Evolutionary conservation across 2,888 invertebrate species (phyloP).

Genomic region (Camponotus fellah): DNA sequence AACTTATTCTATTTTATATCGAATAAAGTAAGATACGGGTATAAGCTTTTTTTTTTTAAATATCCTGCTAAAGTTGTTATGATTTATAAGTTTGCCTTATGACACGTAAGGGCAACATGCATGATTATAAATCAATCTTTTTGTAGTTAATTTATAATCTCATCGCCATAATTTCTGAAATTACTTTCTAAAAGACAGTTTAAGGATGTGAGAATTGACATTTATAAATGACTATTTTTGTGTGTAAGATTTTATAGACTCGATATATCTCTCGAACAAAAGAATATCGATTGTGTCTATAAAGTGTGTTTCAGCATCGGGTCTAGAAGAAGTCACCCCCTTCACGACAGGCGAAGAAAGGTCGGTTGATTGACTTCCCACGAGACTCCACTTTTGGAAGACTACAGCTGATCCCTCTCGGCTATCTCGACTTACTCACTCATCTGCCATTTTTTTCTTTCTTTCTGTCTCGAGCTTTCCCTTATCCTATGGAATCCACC

Average conservation of each 20-base stretch:
- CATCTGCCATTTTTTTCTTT: conserved; percentile 51
- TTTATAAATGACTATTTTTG: neutral
- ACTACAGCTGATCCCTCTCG: conserved; percentile 85
- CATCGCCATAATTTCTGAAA: neutral
- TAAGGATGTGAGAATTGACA: neutral
- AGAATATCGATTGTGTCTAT: conserved; percentile 59
- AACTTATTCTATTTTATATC: neutral
- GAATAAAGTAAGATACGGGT: neutral
- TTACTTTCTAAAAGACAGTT: neutral
- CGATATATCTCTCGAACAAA: conserved; percentile 4
- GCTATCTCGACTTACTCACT: conserved; percentile 78
- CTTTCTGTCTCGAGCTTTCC: conserved; percentile 48
- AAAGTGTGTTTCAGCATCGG: conserved; percentile 55
- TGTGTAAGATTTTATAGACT: neutral
- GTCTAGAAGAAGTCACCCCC: conserved; percentile 75
- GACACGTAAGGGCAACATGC: neutral
- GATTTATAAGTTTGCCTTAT: too few species aligned
- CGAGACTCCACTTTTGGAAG: conserved; percentile 83
- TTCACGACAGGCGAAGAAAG: conserved; percentile 81
- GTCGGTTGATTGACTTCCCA: conserved; percentile 86
- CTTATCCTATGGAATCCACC: conserved; percentile 67
- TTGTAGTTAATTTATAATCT: neutral
- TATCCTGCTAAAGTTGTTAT: neutral
- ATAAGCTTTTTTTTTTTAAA: neutral
- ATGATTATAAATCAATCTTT: neutral